A percentile compares a stretch with the other conserved stretches of the same genome.
Conservation (phyloP, 2,888 invertebrate genomes). For the Pomacea canaliculata region DNA sequence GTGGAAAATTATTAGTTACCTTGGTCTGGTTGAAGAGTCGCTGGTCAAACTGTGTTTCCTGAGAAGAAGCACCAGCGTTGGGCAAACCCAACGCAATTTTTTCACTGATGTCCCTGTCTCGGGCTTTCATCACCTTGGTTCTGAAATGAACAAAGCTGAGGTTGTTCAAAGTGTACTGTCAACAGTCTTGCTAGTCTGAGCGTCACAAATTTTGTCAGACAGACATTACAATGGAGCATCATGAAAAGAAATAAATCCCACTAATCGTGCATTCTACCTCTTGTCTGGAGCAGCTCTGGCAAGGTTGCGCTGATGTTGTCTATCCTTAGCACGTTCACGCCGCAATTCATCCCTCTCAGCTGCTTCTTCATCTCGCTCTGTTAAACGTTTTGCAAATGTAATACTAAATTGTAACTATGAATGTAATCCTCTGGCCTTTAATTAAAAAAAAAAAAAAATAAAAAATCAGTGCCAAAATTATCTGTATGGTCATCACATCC, state of each 20-base stretch:
- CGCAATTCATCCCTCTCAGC: slow-evolving; percentile 76
- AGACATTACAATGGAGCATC: no score
- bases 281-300: slow-evolving; percentile 95
- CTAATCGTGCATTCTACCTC: slow-evolving; percentile 48
- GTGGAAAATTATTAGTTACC: slow-evolving; percentile 49
- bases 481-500: no score
- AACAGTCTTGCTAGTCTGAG: no score
- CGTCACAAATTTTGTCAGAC: no score
- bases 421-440: no score
- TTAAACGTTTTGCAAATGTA: neutral
- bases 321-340: slow-evolving; percentile 89
- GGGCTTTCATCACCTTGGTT: slow-evolving; percentile 77
- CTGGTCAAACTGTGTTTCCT: slow-evolving; percentile 86
- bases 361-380: slow-evolving; percentile 77
- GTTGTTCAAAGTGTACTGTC: no score
- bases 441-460: no score
- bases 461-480: no score
- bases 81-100: slow-evolving; percentile 98
- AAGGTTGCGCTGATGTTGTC: slow-evolving; percentile 92
- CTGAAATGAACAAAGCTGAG: slow-evolving; percentile 63
- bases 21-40: slow-evolving; percentile 89
- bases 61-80: slow-evolving; percentile 80
- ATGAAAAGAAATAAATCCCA: no score
- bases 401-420: no score
- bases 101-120: slow-evolving; percentile 97